Evolutionary conservation across 2,888 invertebrate genomes (phyloP).

Genomic region (Neoscelio sp.): DNA sequence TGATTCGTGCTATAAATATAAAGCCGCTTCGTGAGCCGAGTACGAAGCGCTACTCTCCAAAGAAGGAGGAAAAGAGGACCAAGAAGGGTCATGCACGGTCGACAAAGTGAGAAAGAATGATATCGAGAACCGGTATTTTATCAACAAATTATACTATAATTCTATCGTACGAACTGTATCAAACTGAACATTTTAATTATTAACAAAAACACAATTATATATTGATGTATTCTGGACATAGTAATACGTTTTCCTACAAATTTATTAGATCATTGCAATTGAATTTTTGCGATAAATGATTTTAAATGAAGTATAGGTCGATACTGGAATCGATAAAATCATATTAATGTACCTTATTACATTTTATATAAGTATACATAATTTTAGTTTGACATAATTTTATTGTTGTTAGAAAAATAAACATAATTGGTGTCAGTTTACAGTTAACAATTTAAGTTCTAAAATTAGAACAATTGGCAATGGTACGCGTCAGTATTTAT

Average conservation of each 20-base stretch:
- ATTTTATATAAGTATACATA: no score
- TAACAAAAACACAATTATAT: no score
- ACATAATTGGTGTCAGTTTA: slow-evolving; percentile 52
- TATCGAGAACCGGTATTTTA: slow-evolving; percentile 72
- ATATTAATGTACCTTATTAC: no score
- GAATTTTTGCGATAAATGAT: no score
- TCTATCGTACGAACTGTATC: slow-evolving; percentile 52
- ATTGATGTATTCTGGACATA: no score
- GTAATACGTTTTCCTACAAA: no score
- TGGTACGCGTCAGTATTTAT: slow-evolving; percentile 54
- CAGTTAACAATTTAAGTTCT: slow-evolving; percentile 58
- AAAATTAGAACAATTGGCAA: slow-evolving; percentile 61
- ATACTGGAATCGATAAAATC: no score
- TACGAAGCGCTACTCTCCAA: slow-evolving; percentile 71
- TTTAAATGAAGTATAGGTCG: no score
- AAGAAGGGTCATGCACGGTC: slow-evolving; percentile 68
- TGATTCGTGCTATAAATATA: slow-evolving; percentile 78
- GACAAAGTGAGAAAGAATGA: slow-evolving; percentile 65
- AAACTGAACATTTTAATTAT: slow-evolving; percentile 7
- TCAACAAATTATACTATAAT: slow-evolving; percentile 61
- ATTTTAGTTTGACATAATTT: no score
- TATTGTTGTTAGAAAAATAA: slow-evolving; percentile 14
- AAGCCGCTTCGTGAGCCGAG: slow-evolving; percentile 76
- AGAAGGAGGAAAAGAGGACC: slow-evolving; percentile 69
- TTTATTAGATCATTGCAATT: no score